Evolutionary conservation across 2,113 vertebrate species (phyloP), one percentile per base, ranked within the genome.

Genomic region (Saguinus imperator): DNA sequence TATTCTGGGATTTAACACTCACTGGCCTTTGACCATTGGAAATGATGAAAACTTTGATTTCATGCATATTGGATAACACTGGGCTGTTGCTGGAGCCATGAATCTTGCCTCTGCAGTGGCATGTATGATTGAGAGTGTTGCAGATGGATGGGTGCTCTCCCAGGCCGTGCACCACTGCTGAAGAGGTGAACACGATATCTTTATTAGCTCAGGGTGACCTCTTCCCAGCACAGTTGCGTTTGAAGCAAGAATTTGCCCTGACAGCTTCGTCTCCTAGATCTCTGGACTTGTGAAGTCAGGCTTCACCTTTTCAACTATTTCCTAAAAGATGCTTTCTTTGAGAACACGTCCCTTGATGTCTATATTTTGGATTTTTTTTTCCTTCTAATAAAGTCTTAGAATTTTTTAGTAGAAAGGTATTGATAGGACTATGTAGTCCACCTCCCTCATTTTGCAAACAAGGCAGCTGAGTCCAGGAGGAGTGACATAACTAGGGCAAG

Each of bases 1-100:
- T 87, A 64, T 96, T 92, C 91, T 70, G 97, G 97, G 96, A 96
- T 97, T 96, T 97, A 95, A 94, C 77, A 86, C 81, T 94, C 8
- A 40, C 91, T 94, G 96, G 94, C 97, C 97, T 96, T 77, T 97
- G 97, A 97, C 97, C 95, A 72, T 1, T 92, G 95, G 83, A 94
- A 94, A 96, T 86, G 96, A 95, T 94, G 94, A 58, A 87, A 97
- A 98, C 95, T 97, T 96, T 73, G 92, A 91, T 97, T 98, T 97
- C 96, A 40, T 96, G 95, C 89, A 23, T 97, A 35, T 96, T 79
- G 95, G 95, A 95, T 94, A 66, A 87, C 92, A 58, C 48, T 61
- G 90, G 95, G 9, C 88, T 55, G 23, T 29, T 40, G 93, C 29
- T 0, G 2, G 58, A 79, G 85, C 94, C 79, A 50, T 96, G 97